Evolutionary conservation across 2,888 invertebrate species (phyloP).

Genomic region (Phymatocera aterrima): DNA sequence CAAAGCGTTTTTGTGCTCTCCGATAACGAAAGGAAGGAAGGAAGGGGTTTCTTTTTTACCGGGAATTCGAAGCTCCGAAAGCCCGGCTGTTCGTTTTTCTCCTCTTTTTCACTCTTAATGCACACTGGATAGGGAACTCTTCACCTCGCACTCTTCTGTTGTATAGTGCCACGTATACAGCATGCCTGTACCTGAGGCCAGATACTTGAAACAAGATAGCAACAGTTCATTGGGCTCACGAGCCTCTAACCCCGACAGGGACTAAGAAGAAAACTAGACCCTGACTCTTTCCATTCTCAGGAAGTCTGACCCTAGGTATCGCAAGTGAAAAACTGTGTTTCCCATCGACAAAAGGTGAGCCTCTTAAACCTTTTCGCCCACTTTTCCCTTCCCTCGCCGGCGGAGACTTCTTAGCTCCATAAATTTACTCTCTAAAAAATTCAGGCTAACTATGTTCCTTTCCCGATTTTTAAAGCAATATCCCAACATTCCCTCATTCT

Average conservation of each 20-base stretch:
- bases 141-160: too few relatives aligned
- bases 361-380: slow-evolving; percentile 22
- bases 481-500: too few relatives aligned
- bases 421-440: slow-evolving; percentile 22
- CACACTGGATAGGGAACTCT: too few relatives aligned
- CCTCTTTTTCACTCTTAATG: too few relatives aligned
- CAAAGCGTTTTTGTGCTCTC: too few relatives aligned
- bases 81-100: too few relatives aligned
- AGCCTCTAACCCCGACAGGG: background rate
- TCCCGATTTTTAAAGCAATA: too few relatives aligned
- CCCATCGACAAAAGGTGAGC: slow-evolving; percentile 38
- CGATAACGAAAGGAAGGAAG: too few relatives aligned
- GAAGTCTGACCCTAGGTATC: slow-evolving; percentile 35
- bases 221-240: background rate
- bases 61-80: too few relatives aligned
- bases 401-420: background rate
- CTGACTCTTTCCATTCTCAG: background rate
- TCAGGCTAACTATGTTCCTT: slow-evolving; percentile 4
- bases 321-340: slow-evolving; percentile 42
- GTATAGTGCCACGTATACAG: too few relatives aligned
- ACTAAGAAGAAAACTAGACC: background rate
- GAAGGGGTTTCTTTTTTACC: too few relatives aligned
- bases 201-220: slow-evolving; percentile 8
- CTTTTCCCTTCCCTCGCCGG: background rate
- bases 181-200: too few relatives aligned